These are phyloP conservation scores for Isichthys henryi DNA, from an alignment of 2,113 vertebrate genomes.

Conservation along the genomic window DNA sequence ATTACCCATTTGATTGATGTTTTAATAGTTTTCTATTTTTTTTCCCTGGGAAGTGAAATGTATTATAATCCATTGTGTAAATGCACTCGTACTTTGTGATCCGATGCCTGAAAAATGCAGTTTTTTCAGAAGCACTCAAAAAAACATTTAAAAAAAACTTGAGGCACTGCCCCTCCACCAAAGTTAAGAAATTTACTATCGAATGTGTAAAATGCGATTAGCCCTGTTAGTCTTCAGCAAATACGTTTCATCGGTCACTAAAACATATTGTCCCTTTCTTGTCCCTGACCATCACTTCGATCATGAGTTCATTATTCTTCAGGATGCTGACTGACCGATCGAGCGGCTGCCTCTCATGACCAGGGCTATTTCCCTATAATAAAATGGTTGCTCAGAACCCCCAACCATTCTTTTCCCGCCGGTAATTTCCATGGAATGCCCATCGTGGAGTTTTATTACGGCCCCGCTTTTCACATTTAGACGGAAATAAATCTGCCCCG, in stretches of 20 bases:
- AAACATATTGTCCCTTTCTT: background rate
- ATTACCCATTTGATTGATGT: conserved; percentile 25
- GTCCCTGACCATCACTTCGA: background rate
- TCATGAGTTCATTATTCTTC: background rate
- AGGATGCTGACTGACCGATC: background rate
- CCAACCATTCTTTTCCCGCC: background rate
- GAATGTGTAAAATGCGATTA: background rate
- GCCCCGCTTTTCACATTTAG: background rate
- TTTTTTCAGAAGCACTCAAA: background rate
- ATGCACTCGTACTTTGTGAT: background rate
- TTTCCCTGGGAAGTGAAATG: background rate
- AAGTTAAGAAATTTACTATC: background rate
- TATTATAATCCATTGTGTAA: background rate
- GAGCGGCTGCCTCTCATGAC: background rate
- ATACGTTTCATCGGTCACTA: background rate
- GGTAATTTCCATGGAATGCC: background rate
- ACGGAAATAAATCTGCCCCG: background rate
- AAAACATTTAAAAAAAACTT: background rate
- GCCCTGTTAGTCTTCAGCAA: background rate
- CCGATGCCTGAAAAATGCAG: background rate
- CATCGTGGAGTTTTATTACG: background rate
- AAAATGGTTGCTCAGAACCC: background rate
- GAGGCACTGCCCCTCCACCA: background rate
- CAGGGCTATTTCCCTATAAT: background rate
- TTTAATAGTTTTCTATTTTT: conserved; percentile 29